Evolutionary conservation across 2,113 vertebrate genomes (phyloP).

Genomic region (Ranitomeya variabilis): DNA sequence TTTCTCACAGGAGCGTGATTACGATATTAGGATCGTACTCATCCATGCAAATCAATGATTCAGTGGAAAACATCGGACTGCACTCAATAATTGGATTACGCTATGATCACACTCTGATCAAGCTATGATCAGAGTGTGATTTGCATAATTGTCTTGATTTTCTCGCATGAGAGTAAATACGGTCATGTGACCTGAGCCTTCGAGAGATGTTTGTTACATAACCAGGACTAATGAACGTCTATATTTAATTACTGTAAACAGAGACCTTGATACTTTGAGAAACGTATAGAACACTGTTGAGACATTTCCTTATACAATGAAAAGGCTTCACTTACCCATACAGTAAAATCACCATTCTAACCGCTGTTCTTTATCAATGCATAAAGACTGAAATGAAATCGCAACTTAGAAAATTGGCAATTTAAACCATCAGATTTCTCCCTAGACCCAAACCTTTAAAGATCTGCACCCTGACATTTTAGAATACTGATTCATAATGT

Average conservation of each 20-base stretch:
- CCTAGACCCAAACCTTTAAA: neutral
- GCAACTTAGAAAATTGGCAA: neutral
- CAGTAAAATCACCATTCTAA: neutral
- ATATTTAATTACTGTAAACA: neutral
- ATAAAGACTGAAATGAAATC: neutral
- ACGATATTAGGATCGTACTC: no score
- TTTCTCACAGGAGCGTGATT: no score
- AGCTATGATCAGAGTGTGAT: no score
- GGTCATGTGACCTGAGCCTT: no score
- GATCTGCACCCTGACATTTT: neutral
- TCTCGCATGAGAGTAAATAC: no score
- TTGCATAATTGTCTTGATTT: no score
- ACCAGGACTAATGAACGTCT: no score
- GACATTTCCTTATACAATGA: neutral
- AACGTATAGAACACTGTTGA: neutral
- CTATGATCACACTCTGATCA: no score
- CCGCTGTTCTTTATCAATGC: neutral
- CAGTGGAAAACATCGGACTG: no score
- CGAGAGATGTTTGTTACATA: no score
- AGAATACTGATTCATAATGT: neutral
- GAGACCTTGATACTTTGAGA: neutral
- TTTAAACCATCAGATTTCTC: neutral
- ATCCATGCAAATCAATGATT: no score
- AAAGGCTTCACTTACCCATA: neutral
- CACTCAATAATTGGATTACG: no score